Conservation (phyloP, 2,113 vertebrate species). For the Trichomycterus rosablanca region DNA sequence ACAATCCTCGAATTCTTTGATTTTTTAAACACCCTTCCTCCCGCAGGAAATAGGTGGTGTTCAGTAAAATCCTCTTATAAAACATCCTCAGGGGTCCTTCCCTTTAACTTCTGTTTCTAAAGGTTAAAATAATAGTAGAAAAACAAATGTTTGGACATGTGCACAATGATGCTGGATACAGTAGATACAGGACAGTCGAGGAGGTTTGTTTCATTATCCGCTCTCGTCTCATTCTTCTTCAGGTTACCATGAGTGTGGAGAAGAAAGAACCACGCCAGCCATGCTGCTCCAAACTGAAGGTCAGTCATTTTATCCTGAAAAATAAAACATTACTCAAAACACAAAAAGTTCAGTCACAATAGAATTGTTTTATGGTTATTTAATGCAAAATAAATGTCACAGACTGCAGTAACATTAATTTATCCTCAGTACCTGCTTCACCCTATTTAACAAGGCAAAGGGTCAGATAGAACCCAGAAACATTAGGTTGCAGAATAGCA, state of each 20-base stretch:
- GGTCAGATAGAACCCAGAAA: too few relatives aligned
- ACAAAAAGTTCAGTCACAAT: too few relatives aligned
- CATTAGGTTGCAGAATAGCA: too few relatives aligned
- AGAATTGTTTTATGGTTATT: too few relatives aligned
- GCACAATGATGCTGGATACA: not conserved
- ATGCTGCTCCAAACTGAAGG: conserved; percentile 70
- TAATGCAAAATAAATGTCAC: too few relatives aligned
- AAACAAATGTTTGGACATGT: not conserved
- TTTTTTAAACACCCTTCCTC: conserved; percentile 10
- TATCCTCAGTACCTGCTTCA: too few relatives aligned
- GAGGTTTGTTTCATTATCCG: not conserved
- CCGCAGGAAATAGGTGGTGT: not conserved
- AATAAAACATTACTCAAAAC: too few relatives aligned
- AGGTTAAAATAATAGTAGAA: conserved; percentile 24
- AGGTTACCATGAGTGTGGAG: conserved; percentile 62
- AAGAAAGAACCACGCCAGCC: conserved; percentile 46
- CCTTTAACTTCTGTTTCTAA: conserved; percentile 13
- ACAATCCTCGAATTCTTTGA: not conserved
- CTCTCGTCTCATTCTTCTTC: not conserved
- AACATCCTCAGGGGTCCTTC: conserved; percentile 15
- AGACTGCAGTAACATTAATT: too few relatives aligned
- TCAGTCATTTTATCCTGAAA: conserved; percentile 35
- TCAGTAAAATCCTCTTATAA: not conserved
- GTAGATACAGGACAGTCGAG: not conserved
- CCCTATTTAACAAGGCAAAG: too few relatives aligned